Conservation (phyloP, 1,140 invertebrate genomes). For the Onthophagus taurus region DNA sequence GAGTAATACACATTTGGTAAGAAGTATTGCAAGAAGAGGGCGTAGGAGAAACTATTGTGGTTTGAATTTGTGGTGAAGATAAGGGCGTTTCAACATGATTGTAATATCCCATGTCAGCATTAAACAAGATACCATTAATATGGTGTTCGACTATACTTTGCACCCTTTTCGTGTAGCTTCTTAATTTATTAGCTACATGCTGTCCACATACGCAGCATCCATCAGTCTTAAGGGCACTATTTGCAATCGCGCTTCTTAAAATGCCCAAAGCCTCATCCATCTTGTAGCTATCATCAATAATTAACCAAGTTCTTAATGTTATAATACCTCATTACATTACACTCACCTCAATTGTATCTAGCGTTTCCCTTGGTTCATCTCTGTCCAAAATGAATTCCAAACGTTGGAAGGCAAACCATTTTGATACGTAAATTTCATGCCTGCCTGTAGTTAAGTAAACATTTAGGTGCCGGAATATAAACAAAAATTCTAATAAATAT, state of each 20-base stretch:
- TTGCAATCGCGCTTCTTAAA: neutral
- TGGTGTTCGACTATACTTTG: neutral
- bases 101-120: neutral
- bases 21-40: no score
- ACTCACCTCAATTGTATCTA: slow-evolving; percentile 13
- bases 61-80: no score
- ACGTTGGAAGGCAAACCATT: slow-evolving; percentile 14
- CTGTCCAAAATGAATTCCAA: slow-evolving; percentile 13
- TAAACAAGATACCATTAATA: neutral
- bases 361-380: slow-evolving; percentile 11
- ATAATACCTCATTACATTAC: neutral
- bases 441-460: slow-evolving; percentile 2
- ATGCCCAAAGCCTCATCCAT: neutral
- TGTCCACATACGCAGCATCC: neutral
- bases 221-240: neutral
- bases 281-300: neutral
- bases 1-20: no score
- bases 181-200: neutral
- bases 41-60: no score
- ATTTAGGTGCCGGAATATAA: neutral
- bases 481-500: neutral
- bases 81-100: no score
- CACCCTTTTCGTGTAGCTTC: neutral
- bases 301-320: neutral
- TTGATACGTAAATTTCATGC: slow-evolving; percentile 11